These are phyloP conservation scores for Pristis pectinata DNA, from an alignment of 2,797 vertebrate genomes.

Conservation along the genomic window DNA sequence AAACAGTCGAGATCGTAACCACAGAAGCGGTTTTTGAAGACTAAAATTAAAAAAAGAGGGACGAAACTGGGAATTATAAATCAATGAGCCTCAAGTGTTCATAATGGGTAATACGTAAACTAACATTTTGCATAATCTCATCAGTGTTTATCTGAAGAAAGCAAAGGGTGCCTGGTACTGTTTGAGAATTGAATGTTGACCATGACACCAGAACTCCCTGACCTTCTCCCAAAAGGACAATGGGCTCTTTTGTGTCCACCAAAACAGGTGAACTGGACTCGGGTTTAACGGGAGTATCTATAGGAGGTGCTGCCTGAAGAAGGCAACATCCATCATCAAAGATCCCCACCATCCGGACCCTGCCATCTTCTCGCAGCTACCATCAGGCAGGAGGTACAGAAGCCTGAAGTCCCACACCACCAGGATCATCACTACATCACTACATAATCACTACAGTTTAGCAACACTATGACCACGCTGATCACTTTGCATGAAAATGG, in stretches of 20 bases:
- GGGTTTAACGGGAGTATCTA: not conserved
- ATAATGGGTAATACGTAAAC: no score
- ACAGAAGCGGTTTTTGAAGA: not conserved
- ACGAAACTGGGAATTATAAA: not conserved
- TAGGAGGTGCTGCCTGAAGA: no score
- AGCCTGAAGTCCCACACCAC: no score
- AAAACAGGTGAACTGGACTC: not conserved
- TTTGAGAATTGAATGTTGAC: not conserved
- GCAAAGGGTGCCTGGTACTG: not conserved
- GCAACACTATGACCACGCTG: no score
- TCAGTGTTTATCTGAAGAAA: not conserved
- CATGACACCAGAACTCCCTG: not conserved
- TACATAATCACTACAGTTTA: no score
- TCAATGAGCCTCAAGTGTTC: not conserved
- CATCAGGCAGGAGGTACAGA: no score
- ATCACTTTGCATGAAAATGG: no score
- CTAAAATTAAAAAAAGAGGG: not conserved
- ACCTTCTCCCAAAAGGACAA: not conserved
- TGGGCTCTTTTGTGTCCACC: not conserved
- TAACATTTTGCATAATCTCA: not conserved
- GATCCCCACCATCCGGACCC: no score
- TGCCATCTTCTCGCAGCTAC: no score
- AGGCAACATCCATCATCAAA: no score
- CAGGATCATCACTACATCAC: no score
- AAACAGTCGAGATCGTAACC: not conserved